Base-by-base conservation (phyloP, 23 tunicate genomes). In the Phallusia fumigata region DNA sequence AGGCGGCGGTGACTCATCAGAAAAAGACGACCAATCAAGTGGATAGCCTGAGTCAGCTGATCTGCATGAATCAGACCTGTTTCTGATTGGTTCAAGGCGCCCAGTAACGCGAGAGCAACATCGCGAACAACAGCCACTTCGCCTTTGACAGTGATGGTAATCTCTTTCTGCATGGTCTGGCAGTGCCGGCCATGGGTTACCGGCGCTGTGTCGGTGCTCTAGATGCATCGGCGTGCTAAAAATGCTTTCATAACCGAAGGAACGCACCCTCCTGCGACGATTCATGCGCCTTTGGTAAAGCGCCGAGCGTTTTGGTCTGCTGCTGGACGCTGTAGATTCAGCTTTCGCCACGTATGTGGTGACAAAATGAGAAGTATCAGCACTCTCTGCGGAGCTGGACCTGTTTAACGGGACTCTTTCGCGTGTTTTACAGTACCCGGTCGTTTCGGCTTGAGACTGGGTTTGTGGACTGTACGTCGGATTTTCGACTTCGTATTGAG, bases 31-130 rank as follows among this genome's bases (percentile, higher is more conserved):
- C 76, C 81, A 76, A 32, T 79, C 83, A 30, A 76, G 28, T 21
- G 83, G 88, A n/a, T 75, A 49, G 5, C 88, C 88, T n/a, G 88
- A 85, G 65, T 85, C 88, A 30, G 58, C 88, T 19, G 88, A 85
- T 52, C 81, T 76, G 81, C 64, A 53, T 13, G 87, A 84, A 84
- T 84, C 87, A 18, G 75, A 24, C 28, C 87, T 76, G 28, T 24
- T 58, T 22, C 69, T 22, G 28, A 58, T 16, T 24, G 26, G 69
- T 58, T 58, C 69, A 21, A 24, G 3, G 3, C 69, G 26, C 28
- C 28, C 28, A 58, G 28, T 21, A 16, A 22, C 3, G 26, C 69
- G 69, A 13, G 69, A 24, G 13, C 69, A 58, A 58, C 69, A 58
- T 2, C 28, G 69, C 47, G 47, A 40, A 40, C 47, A 40, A 40